phyloP scores from a whole-genome alignment of 1,140 invertebrate species.

The Augochlora pura region DNA sequence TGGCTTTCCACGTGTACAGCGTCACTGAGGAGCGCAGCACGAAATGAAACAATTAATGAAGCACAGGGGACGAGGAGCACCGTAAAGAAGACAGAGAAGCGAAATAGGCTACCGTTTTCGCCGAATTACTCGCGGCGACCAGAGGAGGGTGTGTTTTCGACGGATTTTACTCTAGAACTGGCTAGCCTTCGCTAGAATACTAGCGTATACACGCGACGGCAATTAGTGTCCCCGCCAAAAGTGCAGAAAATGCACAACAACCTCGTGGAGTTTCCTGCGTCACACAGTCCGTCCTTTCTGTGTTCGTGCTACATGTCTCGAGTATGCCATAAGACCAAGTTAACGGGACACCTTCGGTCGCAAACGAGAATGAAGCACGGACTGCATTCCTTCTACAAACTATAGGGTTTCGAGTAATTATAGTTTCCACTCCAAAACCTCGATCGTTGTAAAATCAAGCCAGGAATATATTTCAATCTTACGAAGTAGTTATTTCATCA shows the following conservation, averaged over 20 bases:
- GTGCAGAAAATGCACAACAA: conserved; percentile 41
- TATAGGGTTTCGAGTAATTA: no score
- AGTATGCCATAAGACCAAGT: not conserved
- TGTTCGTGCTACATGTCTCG: not conserved
- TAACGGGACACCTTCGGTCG: conserved; percentile 39
- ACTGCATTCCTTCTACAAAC: not conserved
- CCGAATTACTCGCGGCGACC: not conserved
- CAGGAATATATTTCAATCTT: no score
- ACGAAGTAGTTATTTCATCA: no score
- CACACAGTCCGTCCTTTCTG: not conserved
- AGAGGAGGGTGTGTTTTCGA: not conserved
- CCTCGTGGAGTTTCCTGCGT: conserved; percentile 22
- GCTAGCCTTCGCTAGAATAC: conserved; percentile 15
- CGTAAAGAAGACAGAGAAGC: not conserved
- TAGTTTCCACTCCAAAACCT: no score
- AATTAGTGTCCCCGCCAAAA: conserved; percentile 50
- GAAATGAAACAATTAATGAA: no score
- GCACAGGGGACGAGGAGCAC: not conserved
- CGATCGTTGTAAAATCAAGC: no score
- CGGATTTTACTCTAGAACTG: conserved; percentile 51
- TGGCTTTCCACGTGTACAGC: no score
- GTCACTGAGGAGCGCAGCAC: no score
- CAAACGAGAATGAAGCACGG: conserved; percentile 4
- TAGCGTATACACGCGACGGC: not conserved
- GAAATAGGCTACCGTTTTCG: not conserved